A percentile compares a stretch with the other conserved stretches of the same genome.
phyloP scores from a whole-genome alignment of 2,797 vertebrate species.

The Tarsius wallacei region DNA sequence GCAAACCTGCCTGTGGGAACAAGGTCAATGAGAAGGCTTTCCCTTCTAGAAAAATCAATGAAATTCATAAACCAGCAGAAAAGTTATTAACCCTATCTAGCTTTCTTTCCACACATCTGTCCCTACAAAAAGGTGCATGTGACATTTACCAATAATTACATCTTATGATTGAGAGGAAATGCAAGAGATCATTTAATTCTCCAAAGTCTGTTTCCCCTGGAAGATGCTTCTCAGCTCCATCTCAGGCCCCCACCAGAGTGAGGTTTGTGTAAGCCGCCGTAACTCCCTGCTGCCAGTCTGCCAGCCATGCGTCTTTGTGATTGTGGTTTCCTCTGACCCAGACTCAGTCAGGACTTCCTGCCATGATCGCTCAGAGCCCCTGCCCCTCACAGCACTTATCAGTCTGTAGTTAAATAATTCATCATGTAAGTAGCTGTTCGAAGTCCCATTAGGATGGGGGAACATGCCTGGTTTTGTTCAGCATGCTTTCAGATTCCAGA shows the following conservation, averaged over 20 bases:
- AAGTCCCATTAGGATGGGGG: neutral
- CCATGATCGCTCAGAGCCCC: neutral
- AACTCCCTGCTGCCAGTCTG: neutral
- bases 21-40: constrained; percentile 46
- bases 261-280: neutral
- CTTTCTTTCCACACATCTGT: constrained; percentile 8
- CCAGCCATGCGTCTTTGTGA: rapidly evolving
- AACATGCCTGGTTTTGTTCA: neutral
- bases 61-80: constrained; percentile 71
- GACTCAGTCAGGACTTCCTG: neutral
- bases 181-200: neutral
- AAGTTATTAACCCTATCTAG: constrained; percentile 38
- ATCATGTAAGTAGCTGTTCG: neutral
- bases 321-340: neutral
- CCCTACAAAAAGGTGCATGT: neutral
- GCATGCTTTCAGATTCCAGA: neutral
- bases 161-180: neutral
- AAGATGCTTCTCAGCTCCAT: neutral
- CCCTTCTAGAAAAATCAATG: constrained; percentile 68
- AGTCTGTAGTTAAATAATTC: neutral
- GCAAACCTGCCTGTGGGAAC: neutral
- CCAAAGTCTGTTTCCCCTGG: neutral
- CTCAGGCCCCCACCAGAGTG: rapidly evolving
- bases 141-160: constrained; percentile 31
- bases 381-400: neutral